A percentile compares a stretch with the other conserved stretches of the same genome.
Conservation (phyloP, 2,888 invertebrate species). For the Lampropteryx suffumata region DNA sequence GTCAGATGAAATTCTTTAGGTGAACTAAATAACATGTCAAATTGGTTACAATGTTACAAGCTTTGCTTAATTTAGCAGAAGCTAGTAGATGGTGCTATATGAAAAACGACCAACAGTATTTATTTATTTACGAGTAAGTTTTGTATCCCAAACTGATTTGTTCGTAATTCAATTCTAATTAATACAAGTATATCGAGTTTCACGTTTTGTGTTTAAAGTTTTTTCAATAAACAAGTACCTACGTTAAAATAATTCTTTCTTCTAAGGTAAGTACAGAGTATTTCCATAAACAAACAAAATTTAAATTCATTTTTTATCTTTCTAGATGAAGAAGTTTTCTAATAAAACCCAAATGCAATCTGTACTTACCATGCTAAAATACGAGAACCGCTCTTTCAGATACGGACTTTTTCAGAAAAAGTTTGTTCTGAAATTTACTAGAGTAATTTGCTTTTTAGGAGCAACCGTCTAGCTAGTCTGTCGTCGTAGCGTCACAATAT, state of each 20-base stretch:
- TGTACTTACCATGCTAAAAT: conserved; percentile 47
- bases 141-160: no score
- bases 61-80: no score
- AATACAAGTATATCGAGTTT: background rate
- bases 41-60: no score
- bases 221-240: conserved; percentile 32
- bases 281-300: conserved; percentile 34
- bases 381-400: conserved; percentile 45
- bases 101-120: no score
- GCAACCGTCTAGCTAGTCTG: no score
- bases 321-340: conserved; percentile 43
- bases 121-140: no score
- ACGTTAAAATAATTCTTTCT: conserved; percentile 31
- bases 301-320: conserved; percentile 33
- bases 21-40: no score
- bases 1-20: no score
- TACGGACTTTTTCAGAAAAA: conserved; percentile 42
- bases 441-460: conserved; percentile 24
- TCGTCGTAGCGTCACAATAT: no score
- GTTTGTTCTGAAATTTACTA: conserved; percentile 43
- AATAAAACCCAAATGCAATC: conserved; percentile 56
- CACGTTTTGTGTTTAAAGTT: conserved; percentile 27
- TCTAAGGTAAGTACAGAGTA: conserved; percentile 16
- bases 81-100: no score
- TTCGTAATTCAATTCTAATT: background rate